Percentiles rank a stretch among this genome's conserved stretches.
Evolutionary conservation across 2,113 vertebrate genomes (phyloP).

Genomic region (Python bivittatus): DNA sequence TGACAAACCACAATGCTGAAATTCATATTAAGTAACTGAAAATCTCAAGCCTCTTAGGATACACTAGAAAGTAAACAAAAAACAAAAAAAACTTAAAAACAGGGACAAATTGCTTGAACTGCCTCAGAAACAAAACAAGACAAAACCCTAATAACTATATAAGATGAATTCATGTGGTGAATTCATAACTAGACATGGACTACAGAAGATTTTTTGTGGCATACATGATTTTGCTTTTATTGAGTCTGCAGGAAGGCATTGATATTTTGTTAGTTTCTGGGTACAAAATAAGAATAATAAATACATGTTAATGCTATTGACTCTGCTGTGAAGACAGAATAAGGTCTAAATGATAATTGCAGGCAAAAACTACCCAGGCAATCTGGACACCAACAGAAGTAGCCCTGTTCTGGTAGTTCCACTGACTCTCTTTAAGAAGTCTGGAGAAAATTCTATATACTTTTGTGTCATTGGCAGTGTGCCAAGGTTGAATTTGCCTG

Average conservation of each 20-base stretch:
- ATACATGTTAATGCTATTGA: background rate
- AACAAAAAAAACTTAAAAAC: background rate
- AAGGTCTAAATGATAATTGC: background rate
- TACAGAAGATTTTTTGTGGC: background rate
- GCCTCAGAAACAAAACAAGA: background rate
- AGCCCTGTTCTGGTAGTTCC: background rate
- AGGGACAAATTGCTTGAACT: background rate
- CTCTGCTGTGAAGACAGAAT: background rate
- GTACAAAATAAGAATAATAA: background rate
- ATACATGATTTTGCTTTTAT: background rate
- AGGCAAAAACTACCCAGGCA: too few species aligned
- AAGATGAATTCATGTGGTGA: background rate
- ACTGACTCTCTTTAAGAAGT: background rate
- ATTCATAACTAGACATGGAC: background rate
- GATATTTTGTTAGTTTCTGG: background rate
- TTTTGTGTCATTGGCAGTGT: background rate
- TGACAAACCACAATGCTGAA: constrained; percentile 14
- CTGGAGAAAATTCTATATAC: background rate
- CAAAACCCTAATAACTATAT: background rate
- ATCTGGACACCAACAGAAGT: background rate
- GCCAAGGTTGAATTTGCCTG: background rate
- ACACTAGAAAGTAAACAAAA: background rate
- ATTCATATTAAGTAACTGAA: background rate
- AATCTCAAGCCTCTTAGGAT: background rate
- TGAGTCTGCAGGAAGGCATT: background rate